phyloP scores from a whole-genome alignment of 1,140 invertebrate genomes.

The Musca vetustissima region DNA sequence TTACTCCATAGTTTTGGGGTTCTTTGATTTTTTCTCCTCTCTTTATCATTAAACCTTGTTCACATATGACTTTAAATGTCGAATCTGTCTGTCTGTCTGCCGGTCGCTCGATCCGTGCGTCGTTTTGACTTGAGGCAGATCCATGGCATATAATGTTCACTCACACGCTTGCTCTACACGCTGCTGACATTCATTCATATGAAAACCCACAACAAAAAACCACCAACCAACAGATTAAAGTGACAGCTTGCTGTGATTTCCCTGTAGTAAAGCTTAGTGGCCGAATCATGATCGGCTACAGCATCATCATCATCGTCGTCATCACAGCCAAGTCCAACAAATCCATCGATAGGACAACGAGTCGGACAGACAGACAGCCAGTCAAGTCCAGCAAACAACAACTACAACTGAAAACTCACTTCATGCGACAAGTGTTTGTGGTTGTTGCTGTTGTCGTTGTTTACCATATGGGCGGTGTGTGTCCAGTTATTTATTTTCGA shows the following conservation, averaged over 20 bases:
- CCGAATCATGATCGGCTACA: neutral
- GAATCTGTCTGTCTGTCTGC: no score
- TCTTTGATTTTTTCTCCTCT: no score
- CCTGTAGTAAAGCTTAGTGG: constrained; percentile 2
- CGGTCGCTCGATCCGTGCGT: no score
- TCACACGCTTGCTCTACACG: no score
- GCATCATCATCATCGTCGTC: neutral
- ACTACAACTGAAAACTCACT: neutral
- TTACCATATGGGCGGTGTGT: constrained; percentile 22
- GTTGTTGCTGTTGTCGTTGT: no score
- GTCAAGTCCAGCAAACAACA: no score
- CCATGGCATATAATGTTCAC: no score
- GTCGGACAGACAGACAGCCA: neutral
- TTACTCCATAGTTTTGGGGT: no score
- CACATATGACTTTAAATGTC: no score
- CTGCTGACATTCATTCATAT: no score
- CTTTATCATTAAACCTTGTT: no score
- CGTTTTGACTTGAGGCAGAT: no score
- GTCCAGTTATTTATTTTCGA: constrained; percentile 18
- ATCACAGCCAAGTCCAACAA: neutral
- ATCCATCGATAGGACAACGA: neutral
- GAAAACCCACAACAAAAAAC: neutral
- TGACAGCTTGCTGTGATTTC: constrained; percentile 23
- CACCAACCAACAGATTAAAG: constrained; percentile 1
- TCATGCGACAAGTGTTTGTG: constrained; percentile 12